These are phyloP conservation scores for Carollia perspicillata DNA, from an alignment of 2,113 vertebrate species.

Conservation along the genomic window DNA sequence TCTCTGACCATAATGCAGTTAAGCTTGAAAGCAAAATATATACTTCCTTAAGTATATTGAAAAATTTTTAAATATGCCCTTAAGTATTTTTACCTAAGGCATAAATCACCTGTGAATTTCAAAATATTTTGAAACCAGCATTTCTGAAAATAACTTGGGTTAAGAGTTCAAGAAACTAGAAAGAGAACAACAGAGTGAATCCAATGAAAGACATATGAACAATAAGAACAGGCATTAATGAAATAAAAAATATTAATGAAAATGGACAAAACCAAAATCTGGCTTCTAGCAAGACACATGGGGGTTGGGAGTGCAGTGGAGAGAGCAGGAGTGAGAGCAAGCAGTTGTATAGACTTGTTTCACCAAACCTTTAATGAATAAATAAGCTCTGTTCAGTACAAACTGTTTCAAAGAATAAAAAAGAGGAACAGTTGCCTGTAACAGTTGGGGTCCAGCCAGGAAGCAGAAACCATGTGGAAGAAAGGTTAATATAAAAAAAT, in stretches of 20 bases:
- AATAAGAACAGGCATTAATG: neutral
- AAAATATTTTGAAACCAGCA: constrained; percentile 14
- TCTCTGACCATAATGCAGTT: neutral
- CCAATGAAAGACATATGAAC: neutral
- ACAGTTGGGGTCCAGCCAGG: neutral
- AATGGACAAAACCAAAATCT: neutral
- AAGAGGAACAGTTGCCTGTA: neutral
- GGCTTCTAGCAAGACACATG: neutral
- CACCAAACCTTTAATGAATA: neutral
- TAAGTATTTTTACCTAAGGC: neutral
- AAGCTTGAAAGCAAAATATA: neutral
- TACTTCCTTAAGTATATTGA: neutral
- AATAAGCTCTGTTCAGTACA: neutral
- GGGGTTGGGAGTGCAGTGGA: neutral
- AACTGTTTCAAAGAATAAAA: neutral
- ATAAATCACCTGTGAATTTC: neutral
- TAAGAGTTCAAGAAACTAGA: neutral
- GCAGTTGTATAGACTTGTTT: neutral
- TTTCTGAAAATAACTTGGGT: neutral
- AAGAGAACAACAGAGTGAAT: neutral
- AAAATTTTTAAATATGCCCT: neutral
- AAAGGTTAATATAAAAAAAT: neutral
- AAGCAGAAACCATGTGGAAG: neutral
- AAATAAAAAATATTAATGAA: neutral
- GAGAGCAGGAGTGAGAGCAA: neutral